phyloP scores from a whole-genome alignment of 2,888 invertebrate genomes.

The Himalopsyche japonica region DNA sequence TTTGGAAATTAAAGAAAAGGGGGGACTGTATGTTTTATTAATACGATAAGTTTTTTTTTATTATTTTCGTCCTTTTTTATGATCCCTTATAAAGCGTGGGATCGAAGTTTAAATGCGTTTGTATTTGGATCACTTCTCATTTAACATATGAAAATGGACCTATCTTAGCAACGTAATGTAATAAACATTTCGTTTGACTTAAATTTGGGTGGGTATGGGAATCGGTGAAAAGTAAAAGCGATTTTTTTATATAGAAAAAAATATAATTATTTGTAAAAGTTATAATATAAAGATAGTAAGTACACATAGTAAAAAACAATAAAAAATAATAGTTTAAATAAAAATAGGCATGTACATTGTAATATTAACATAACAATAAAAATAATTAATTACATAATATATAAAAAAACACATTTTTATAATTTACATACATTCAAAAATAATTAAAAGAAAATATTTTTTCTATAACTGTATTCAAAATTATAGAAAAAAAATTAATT shows the following conservation, averaged over 20 bases:
- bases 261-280: slow-evolving; percentile 33
- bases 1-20: too few species aligned
- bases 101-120: too few species aligned
- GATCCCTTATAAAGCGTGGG: too few species aligned
- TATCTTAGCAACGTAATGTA: too few species aligned
- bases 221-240: not conserved
- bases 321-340: slow-evolving; percentile 22
- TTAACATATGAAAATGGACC: too few species aligned
- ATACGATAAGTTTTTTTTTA: too few species aligned
- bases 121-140: too few species aligned
- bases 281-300: slow-evolving; percentile 17
- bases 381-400: not conserved
- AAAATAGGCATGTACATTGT: slow-evolving; percentile 17
- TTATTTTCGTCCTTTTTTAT: too few species aligned
- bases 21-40: too few species aligned
- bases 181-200: too few species aligned
- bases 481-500: not conserved
- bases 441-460: not conserved
- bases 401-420: not conserved
- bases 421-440: not conserved
- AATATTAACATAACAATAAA: not conserved
- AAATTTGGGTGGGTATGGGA: not conserved
- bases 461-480: not conserved
- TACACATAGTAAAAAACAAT: slow-evolving; percentile 14
- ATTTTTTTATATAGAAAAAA: slow-evolving; percentile 24